Evolutionary conservation across 2,113 vertebrate genomes (phyloP).

Genomic region (Carlito syrichta): DNA sequence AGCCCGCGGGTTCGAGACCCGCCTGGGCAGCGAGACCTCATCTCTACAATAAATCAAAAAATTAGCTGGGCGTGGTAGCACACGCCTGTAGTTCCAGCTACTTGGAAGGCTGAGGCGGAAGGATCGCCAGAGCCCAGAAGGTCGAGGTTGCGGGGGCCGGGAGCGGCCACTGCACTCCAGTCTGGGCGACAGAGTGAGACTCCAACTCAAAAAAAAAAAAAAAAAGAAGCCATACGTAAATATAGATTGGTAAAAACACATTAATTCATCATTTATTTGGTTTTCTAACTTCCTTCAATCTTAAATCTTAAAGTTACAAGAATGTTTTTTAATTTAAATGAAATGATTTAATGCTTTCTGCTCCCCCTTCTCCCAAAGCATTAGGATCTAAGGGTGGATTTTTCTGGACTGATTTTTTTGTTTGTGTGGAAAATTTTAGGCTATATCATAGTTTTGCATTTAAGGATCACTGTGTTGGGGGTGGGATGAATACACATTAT

Average conservation of each 20-base stretch:
- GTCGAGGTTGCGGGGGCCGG: no score
- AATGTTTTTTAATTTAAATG: slow-evolving; percentile 14
- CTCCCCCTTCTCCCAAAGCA: neutral
- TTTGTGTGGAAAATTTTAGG: slow-evolving; percentile 43
- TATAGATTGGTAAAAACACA: neutral
- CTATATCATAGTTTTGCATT: slow-evolving; percentile 32
- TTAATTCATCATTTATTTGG: neutral
- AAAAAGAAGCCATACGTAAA: neutral
- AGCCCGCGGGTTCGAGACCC: no score
- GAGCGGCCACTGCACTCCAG: no score
- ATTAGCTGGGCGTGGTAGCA: no score
- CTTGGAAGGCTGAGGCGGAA: no score
- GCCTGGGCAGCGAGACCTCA: no score
- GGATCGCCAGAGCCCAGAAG: no score
- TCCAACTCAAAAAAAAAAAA: no score
- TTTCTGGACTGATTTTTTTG: slow-evolving; percentile 40
- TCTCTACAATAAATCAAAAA: no score
- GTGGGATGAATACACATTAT: neutral
- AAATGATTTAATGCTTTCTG: neutral
- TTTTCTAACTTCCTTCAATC: neutral
- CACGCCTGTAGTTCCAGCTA: no score
- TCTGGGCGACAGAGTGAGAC: no score
- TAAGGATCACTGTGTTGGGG: slow-evolving; percentile 3
- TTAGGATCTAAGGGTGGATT: neutral
- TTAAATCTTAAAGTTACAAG: neutral